A percentile compares a stretch with the other conserved stretches of the same genome.
Evolutionary conservation across 2,888 invertebrate species (phyloP).

Genomic region (Hedya salicella): DNA sequence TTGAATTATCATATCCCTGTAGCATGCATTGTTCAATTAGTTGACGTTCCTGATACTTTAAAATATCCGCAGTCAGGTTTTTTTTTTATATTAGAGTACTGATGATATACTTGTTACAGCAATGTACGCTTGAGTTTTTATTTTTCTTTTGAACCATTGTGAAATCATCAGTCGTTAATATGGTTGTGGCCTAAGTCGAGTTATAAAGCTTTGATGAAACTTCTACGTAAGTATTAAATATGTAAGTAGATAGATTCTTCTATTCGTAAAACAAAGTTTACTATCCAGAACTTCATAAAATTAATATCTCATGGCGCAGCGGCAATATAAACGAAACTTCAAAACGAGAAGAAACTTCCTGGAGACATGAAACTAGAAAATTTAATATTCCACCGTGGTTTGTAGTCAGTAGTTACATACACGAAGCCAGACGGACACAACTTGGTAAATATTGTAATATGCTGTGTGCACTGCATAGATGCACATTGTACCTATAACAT

Average conservation of each 20-base stretch:
- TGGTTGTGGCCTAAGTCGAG: too few relatives aligned
- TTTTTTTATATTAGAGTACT: too few relatives aligned
- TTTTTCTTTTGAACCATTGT: too few relatives aligned
- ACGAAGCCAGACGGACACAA: constrained; percentile 38
- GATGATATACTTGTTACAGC: too few relatives aligned
- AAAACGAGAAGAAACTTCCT: constrained; percentile 67
- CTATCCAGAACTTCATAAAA: constrained; percentile 68
- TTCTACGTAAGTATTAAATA: constrained; percentile 50
- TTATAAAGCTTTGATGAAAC: constrained; percentile 46
- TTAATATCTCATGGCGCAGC: constrained; percentile 67
- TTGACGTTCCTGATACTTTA: too few relatives aligned
- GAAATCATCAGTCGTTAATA: too few relatives aligned
- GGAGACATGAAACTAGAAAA: constrained; percentile 72
- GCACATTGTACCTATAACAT: constrained; percentile 7
- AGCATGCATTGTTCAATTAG: too few relatives aligned
- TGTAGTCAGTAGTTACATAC: constrained; percentile 51
- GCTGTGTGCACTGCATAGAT: constrained; percentile 28
- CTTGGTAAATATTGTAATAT: constrained; percentile 39
- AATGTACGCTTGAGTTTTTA: too few relatives aligned
- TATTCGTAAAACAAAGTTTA: constrained; percentile 62
- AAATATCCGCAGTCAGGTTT: too few relatives aligned
- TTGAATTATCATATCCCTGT: too few relatives aligned
- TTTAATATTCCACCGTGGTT: constrained; percentile 69
- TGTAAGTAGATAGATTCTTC: constrained; percentile 55
- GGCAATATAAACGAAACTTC: constrained; percentile 72